These are phyloP conservation scores for Oophaga sylvatica DNA, from an alignment of 2,797 vertebrate genomes.

Conservation along the genomic window DNA sequence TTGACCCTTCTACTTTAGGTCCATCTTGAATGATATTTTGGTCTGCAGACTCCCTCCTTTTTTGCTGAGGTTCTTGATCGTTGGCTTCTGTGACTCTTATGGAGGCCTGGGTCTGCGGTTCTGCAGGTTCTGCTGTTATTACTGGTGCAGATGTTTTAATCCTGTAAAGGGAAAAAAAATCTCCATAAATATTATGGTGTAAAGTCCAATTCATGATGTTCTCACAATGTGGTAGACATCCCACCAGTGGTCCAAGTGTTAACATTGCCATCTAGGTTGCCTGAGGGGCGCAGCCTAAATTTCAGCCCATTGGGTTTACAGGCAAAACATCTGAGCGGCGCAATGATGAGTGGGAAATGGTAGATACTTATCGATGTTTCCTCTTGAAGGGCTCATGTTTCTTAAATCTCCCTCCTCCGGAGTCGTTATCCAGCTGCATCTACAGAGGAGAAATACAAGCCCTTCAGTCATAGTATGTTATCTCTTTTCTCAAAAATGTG, in stretches of 20 bases:
- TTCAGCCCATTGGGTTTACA: not conserved
- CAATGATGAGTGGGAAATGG: not conserved
- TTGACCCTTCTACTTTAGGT: not conserved
- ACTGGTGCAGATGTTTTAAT: conserved; percentile 42
- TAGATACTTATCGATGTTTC: conserved; percentile 60
- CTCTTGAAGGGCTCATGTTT: conserved; percentile 48
- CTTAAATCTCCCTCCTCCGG: not conserved
- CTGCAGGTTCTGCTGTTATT: not conserved
- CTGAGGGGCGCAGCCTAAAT: not conserved
- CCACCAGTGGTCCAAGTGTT: not conserved
- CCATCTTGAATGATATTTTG: not conserved
- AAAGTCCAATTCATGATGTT: not conserved
- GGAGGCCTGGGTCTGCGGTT: not conserved
- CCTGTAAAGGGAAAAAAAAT: conserved; percentile 58
- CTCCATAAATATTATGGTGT: conserved; percentile 37
- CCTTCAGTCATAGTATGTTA: not conserved
- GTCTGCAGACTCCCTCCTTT: not conserved
- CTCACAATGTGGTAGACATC: not conserved
- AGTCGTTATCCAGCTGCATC: conserved; percentile 47
- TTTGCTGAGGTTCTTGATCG: not conserved
- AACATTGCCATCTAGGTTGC: not conserved
- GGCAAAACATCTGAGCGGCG: not conserved
- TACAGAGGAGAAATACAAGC: not conserved
- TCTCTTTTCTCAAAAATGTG: not conserved
- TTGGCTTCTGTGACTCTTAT: conserved; percentile 3